These are phyloP conservation scores for Perca fluviatilis DNA, from an alignment of 2,113 vertebrate genomes.

Conservation along the genomic window DNA sequence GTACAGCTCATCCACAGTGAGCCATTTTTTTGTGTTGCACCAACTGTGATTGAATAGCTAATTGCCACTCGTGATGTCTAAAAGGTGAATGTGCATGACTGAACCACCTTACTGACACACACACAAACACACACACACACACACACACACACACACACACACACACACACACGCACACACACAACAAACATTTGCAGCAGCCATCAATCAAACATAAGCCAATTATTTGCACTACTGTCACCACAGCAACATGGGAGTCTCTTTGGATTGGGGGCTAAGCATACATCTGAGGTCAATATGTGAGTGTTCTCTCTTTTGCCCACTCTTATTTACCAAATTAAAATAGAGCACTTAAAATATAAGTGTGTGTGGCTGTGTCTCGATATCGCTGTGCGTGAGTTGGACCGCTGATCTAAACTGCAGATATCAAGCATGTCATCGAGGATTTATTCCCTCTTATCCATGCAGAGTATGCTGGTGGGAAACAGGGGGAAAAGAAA, in stretches of 20 bases:
- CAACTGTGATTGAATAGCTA: slow-evolving; percentile 58
- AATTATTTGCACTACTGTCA: slow-evolving; percentile 38
- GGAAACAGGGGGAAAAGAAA: background rate
- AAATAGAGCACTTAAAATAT: slow-evolving; percentile 7
- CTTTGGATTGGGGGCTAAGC: slow-evolving; percentile 3
- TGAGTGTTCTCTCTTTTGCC: background rate
- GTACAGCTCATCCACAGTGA: slow-evolving; percentile 16
- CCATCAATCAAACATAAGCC: slow-evolving; percentile 51
- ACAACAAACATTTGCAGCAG: slow-evolving; percentile 30
- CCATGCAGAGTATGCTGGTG: slow-evolving; percentile 3
- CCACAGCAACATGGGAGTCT: slow-evolving; percentile 46
- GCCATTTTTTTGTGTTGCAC: slow-evolving; percentile 22
- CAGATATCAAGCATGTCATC: slow-evolving; percentile 28
- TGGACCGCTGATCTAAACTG: slow-evolving; percentile 21
- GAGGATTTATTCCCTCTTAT: slow-evolving; percentile 37
- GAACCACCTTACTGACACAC: slow-evolving; percentile 26
- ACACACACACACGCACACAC: background rate
- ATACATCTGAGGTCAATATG: background rate
- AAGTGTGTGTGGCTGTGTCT: slow-evolving; percentile 10
- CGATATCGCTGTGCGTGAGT: background rate
- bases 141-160: slow-evolving; percentile 22
- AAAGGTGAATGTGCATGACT: slow-evolving; percentile 52
- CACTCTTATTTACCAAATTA: background rate
- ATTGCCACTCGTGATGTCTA: slow-evolving; percentile 58
- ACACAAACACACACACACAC: background rate